Evolutionary conservation across 2,113 vertebrate genomes (phyloP).

Genomic region (Abramis brama): DNA sequence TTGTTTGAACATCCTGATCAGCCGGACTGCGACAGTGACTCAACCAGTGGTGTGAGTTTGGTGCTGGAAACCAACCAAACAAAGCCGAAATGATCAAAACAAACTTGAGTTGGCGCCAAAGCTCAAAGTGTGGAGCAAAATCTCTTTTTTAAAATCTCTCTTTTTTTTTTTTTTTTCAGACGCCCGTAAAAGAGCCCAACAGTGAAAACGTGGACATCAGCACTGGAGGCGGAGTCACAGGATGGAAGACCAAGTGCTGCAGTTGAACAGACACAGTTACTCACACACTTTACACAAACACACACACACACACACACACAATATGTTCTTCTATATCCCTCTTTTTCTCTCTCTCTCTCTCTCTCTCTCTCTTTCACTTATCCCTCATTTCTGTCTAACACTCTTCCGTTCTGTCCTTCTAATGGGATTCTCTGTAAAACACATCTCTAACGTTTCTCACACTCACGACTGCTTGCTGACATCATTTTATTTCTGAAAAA

Average conservation of each 20-base stretch:
- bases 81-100: neutral
- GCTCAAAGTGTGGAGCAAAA: neutral
- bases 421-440: conserved; percentile 51
- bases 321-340: conserved; percentile 25
- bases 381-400: conserved; percentile 63
- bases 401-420: conserved; percentile 56
- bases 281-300: conserved; percentile 54
- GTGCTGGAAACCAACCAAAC: neutral
- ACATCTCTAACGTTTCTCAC: conserved; percentile 78
- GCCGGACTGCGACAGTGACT: neutral
- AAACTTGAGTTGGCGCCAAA: neutral
- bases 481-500: conserved; percentile 83
- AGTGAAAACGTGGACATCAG: conserved; percentile 99
- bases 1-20: too few species aligned
- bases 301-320: conserved; percentile 51
- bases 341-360: conserved; percentile 1
- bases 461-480: conserved; percentile 82
- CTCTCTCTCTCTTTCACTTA: conserved; percentile 23
- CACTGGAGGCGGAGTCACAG: conserved; percentile 91
- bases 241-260: conserved; percentile 99
- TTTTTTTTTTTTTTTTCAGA: conserved; percentile 72
- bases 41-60: neutral
- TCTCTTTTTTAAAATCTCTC: neutral
- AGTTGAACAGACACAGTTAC: conserved; percentile 81
- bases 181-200: conserved; percentile 99